phyloP scores from a whole-genome alignment of 2,113 vertebrate genomes.

The Ammodytes marinus region DNA sequence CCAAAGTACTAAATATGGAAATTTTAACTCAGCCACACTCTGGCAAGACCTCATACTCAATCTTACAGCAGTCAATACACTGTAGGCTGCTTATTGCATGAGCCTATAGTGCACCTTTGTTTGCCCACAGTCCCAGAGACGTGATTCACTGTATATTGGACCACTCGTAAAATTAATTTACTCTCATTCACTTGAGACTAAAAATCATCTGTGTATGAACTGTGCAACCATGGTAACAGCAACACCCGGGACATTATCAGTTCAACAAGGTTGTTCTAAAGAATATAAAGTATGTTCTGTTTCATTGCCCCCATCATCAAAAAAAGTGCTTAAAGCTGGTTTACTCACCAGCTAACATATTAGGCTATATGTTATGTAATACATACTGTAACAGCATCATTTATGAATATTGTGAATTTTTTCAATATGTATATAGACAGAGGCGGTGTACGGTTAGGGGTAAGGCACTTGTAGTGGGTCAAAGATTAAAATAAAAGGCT shows the following conservation, averaged over 20 bases:
- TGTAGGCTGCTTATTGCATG: conserved; percentile 4
- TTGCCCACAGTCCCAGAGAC: neutral
- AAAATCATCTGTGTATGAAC: neutral
- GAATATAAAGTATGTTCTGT: no score
- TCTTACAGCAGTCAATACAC: conserved; percentile 13
- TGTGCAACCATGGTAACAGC: neutral
- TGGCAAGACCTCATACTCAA: neutral
- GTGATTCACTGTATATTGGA: conserved; percentile 21
- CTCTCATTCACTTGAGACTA: conserved; percentile 11
- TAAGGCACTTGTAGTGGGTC: neutral
- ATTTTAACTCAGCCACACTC: neutral
- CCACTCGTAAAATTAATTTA: conserved; percentile 9
- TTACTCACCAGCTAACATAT: no score
- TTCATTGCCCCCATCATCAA: no score
- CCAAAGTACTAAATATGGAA: no score
- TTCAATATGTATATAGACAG: neutral
- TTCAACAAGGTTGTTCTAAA: neutral
- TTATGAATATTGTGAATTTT: no score
- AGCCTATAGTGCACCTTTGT: neutral
- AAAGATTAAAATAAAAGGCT: neutral
- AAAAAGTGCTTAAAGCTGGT: no score
- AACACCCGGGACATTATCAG: neutral
- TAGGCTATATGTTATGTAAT: no score
- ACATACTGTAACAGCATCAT: no score
- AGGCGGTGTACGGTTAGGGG: neutral